These are phyloP conservation scores for Candidula unifasciata DNA, from an alignment of 2,888 invertebrate genomes.

Conservation along the genomic window DNA sequence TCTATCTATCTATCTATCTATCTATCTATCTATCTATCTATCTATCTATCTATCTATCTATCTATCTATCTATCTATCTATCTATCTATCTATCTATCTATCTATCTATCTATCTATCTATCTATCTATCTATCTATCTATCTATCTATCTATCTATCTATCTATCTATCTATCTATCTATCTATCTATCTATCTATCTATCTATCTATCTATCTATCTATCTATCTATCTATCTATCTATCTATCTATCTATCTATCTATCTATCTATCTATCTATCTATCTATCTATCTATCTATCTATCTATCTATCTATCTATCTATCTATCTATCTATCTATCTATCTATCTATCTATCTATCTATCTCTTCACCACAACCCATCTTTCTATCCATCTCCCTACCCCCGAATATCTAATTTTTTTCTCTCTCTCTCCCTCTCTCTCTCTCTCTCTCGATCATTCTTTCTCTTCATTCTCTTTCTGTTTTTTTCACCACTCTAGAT, in stretches of 20 bases:
- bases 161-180: neutral
- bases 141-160: neutral
- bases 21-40: constrained; percentile 27
- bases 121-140: neutral
- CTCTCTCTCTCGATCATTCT: too few relatives aligned
- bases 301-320: constrained; percentile 25
- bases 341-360: too few relatives aligned
- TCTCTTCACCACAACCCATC: neutral
- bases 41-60: neutral
- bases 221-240: neutral
- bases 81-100: constrained; percentile 39
- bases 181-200: constrained; percentile 2
- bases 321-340: constrained; percentile 9
- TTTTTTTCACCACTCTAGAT: neutral
- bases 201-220: neutral
- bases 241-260: neutral
- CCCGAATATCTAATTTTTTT: neutral
- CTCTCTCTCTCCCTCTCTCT: neutral
- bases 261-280: neutral
- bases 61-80: too few relatives aligned
- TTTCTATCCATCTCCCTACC: neutral
- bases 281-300: constrained; percentile 22
- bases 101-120: constrained; percentile 22
- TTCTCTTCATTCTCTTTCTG: too few relatives aligned
- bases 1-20: too few relatives aligned